Conservation (phyloP, 2,888 invertebrate species). For the Drosophila sordidula region DNA sequence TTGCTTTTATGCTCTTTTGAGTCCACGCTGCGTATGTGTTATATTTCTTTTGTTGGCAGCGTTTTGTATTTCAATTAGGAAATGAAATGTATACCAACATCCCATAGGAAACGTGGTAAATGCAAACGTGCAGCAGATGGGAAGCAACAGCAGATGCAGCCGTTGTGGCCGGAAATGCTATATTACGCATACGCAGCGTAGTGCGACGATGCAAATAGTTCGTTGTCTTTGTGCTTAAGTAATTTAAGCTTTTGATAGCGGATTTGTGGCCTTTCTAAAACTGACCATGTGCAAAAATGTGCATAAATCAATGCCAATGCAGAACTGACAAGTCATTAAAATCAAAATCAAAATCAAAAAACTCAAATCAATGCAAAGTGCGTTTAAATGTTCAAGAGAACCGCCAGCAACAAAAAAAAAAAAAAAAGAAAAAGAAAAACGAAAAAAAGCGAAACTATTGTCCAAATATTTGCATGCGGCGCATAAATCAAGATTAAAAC, state of each 20-base stretch:
- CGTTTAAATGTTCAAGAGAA: constrained; percentile 64
- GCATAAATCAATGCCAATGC: constrained; percentile 68
- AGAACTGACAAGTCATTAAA: constrained; percentile 69
- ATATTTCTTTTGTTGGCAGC: constrained; percentile 4
- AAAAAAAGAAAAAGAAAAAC: neutral
- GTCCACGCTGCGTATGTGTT: constrained; percentile 26
- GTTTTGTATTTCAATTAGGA: constrained; percentile 46
- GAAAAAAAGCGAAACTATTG: constrained; percentile 52
- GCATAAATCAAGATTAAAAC: constrained; percentile 75
- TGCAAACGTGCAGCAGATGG: constrained; percentile 31
- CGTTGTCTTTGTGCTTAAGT: constrained; percentile 31
- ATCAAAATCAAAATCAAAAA: neutral
- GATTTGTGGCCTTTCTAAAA: constrained; percentile 53
- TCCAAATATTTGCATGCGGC: constrained; percentile 74
- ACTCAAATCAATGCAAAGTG: constrained; percentile 58
- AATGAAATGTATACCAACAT: constrained; percentile 43
- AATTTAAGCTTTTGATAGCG: constrained; percentile 35
- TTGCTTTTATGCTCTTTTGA: neutral
- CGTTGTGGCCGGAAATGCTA: constrained; percentile 47
- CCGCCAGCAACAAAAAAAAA: constrained; percentile 8
- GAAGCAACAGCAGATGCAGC: constrained; percentile 2
- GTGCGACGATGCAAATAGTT: constrained; percentile 29
- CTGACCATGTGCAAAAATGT: constrained; percentile 25
- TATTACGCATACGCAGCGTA: constrained; percentile 67
- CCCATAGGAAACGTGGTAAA: constrained; percentile 23